Conservation (phyloP, 1,140 invertebrate genomes). For the Hylaeus volcanicus region DNA sequence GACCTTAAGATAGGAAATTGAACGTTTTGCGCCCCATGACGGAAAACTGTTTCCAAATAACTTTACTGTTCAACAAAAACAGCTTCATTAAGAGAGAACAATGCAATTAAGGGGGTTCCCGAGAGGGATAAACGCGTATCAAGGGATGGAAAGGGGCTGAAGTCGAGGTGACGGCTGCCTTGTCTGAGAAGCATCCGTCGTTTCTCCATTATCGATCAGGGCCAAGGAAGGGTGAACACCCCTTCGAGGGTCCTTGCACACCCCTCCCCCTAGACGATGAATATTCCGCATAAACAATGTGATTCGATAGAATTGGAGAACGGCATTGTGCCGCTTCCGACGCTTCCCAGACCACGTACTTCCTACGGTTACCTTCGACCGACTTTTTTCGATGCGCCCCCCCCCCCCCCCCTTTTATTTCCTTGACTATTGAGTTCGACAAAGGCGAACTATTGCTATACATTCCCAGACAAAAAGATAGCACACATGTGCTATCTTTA, state of each 20-base stretch:
- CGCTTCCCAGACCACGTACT: not conserved
- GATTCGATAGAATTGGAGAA: conserved; percentile 59
- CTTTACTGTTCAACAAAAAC: conserved; percentile 58
- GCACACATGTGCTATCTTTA: too few species aligned
- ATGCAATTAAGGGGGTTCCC: conserved; percentile 56
- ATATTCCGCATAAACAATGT: conserved; percentile 66
- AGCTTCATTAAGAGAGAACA: conserved; percentile 61
- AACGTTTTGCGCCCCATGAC: conserved; percentile 44
- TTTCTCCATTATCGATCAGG: conserved; percentile 62
- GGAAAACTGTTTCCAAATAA: conserved; percentile 55
- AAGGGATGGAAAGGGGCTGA: conserved; percentile 35
- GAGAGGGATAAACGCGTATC: conserved; percentile 58
- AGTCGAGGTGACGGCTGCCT: conserved; percentile 41
- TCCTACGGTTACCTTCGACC: not conserved
- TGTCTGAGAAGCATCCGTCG: conserved; percentile 64
- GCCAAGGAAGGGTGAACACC: conserved; percentile 62
- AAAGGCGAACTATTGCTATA: too few species aligned
- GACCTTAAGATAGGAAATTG: conserved; percentile 46
- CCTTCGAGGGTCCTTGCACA: conserved; percentile 49
- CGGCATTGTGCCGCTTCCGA: not conserved
- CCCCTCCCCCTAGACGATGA: conserved; percentile 42
- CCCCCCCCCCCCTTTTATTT: too few species aligned
- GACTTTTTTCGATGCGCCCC: not conserved
- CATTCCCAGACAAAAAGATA: too few species aligned
- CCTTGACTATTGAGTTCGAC: too few species aligned